Evolutionary conservation across 2,797 vertebrate species (phyloP).

Genomic region (Scomberomorus guttatus): DNA sequence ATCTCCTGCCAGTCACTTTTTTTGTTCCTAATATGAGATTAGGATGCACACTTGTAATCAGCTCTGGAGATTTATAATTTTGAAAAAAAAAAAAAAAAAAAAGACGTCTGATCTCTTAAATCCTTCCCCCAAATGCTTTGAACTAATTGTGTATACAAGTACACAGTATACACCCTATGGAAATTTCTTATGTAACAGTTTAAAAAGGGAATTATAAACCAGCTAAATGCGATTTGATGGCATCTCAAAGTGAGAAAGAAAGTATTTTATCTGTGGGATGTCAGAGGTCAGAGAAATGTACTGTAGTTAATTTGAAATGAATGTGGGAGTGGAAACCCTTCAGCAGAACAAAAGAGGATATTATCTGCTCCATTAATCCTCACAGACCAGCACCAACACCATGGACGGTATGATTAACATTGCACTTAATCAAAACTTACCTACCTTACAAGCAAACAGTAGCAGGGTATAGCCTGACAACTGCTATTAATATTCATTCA

Average conservation of each 20-base stretch:
- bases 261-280: constrained; percentile 66
- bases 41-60: constrained; percentile 48
- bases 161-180: constrained; percentile 41
- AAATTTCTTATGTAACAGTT: constrained; percentile 49
- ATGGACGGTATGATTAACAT: constrained; percentile 27
- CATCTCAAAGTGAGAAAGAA: constrained; percentile 64
- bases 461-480: constrained; percentile 32
- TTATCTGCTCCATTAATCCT: constrained; percentile 68
- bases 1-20: neutral
- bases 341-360: constrained; percentile 55
- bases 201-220: constrained; percentile 61
- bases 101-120: constrained; percentile 24
- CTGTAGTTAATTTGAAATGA: constrained; percentile 63
- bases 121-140: constrained; percentile 34
- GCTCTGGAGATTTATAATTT: constrained; percentile 42
- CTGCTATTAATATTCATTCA: constrained; percentile 65
- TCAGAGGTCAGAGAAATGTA: constrained; percentile 58
- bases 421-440: constrained; percentile 36
- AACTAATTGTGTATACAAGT: constrained; percentile 45
- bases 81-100: neutral
- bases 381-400: constrained; percentile 49
- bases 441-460: constrained; percentile 36
- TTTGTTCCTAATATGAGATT: constrained; percentile 33
- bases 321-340: constrained; percentile 66
- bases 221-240: constrained; percentile 60